Conservation (phyloP, 2,888 invertebrate genomes). For the Lordiphosa fenestrarum region DNA sequence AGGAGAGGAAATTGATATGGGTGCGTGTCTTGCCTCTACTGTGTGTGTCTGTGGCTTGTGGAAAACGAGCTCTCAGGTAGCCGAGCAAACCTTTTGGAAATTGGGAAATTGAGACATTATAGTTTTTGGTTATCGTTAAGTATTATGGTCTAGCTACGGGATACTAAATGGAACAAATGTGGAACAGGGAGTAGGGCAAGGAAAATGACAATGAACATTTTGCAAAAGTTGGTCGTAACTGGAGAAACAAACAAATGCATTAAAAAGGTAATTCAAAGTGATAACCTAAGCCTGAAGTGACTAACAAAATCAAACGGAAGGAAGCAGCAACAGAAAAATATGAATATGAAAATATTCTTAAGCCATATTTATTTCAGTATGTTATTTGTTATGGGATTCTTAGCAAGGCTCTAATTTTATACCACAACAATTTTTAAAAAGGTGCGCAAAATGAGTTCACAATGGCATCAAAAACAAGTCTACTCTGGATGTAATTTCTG, state of each 20-base stretch:
- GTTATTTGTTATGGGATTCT: too few relatives aligned
- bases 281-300: neutral
- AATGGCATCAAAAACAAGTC: too few relatives aligned
- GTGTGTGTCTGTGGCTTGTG: conserved; percentile 14
- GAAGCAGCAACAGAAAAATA: neutral
- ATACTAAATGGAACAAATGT: conserved; percentile 53
- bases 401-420: too few relatives aligned
- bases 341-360: too few relatives aligned
- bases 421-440: too few relatives aligned
- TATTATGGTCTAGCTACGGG: conserved; percentile 55
- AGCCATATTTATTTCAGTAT: too few relatives aligned
- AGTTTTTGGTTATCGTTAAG: conserved; percentile 45
- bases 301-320: neutral
- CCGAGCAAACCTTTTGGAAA: conserved; percentile 4
- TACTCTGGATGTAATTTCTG: too few relatives aligned
- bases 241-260: conserved; percentile 12
- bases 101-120: conserved; percentile 58
- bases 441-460: too few relatives aligned
- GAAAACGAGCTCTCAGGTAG: conserved; percentile 44
- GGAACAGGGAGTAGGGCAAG: conserved; percentile 8
- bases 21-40: conserved; percentile 33
- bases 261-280: neutral
- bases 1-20: conserved; percentile 58
- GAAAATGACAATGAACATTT: conserved; percentile 25
- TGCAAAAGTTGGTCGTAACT: conserved; percentile 1